Evolutionary conservation across 1,140 invertebrate species (phyloP).

Genomic region (Globodera ellingtonae): DNA sequence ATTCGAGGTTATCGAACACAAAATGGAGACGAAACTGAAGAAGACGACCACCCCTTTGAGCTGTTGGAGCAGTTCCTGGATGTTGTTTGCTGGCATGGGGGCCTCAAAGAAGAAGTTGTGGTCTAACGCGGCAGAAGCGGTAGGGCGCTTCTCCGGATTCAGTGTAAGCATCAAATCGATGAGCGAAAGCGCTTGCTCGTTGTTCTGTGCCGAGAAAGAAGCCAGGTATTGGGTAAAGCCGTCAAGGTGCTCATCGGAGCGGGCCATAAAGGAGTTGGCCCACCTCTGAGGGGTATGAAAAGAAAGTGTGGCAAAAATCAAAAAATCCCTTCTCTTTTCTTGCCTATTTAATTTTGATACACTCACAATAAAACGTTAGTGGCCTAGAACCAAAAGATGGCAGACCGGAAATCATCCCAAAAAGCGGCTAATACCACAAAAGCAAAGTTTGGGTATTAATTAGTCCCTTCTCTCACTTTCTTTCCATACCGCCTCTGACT

Average conservation of each 20-base stretch:
- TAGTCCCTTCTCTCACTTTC: too few species aligned
- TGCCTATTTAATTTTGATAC: background rate
- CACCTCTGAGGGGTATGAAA: background rate
- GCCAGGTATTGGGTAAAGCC: background rate
- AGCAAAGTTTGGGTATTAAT: too few species aligned
- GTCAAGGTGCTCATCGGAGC: background rate
- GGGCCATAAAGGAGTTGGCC: background rate
- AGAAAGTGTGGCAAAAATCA: background rate
- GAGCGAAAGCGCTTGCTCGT: slow-evolving; percentile 86
- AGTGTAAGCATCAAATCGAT: slow-evolving; percentile 87
- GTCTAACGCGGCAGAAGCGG: slow-evolving; percentile 89
- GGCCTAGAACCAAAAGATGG: too few species aligned
- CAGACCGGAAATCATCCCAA: too few species aligned
- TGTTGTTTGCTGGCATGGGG: slow-evolving; percentile 76
- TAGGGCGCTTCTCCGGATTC: slow-evolving; percentile 85
- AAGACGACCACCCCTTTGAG: slow-evolving; percentile 40
- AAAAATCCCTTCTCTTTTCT: background rate
- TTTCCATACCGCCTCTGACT: too few species aligned
- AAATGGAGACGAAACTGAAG: background rate
- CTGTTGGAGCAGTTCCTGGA: slow-evolving; percentile 52
- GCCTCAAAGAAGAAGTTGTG: slow-evolving; percentile 98
- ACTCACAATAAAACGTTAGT: too few species aligned
- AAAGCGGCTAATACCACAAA: too few species aligned
- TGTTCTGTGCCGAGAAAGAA: slow-evolving; percentile 68
- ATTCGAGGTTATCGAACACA: slow-evolving; percentile 31